Percentiles rank a stretch among this genome's conserved stretches.
These are phyloP conservation scores for Pao palembangensis DNA, from an alignment of 2,113 vertebrate species.

Conservation along the genomic window DNA sequence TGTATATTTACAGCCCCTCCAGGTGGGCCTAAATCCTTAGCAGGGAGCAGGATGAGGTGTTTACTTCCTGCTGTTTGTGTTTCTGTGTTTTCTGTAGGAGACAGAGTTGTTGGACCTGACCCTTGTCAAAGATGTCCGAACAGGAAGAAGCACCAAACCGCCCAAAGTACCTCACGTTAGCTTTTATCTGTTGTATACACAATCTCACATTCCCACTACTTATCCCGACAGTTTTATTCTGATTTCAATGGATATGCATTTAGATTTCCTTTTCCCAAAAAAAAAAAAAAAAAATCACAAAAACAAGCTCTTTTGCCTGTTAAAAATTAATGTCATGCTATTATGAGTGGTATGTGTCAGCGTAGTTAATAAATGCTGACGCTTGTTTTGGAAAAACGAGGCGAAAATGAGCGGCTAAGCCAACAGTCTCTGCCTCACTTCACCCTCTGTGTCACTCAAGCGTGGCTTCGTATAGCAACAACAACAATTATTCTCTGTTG, in stretches of 20 bases:
- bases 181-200: background rate
- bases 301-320: too few relatives aligned
- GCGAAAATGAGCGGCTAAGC: background rate
- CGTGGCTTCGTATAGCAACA: background rate
- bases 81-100: conserved; percentile 57
- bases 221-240: too few relatives aligned
- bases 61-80: conserved; percentile 1
- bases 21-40: conserved; percentile 30
- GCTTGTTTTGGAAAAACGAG: background rate
- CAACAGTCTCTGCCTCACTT: background rate
- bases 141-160: conserved; percentile 75
- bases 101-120: conserved; percentile 76
- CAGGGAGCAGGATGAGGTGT: conserved; percentile 26
- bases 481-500: conserved; percentile 4
- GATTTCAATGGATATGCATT: too few relatives aligned
- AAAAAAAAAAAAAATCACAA: background rate
- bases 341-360: background rate
- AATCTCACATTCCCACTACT: background rate
- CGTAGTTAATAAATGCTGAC: background rate
- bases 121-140: conserved; percentile 76
- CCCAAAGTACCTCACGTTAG: conserved; percentile 67
- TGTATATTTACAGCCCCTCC: conserved; percentile 1
- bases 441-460: background rate
- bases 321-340: background rate
- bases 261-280: background rate